Evolutionary conservation across 2,113 vertebrate genomes (phyloP).

Genomic region (Cochlearius cochlearius): DNA sequence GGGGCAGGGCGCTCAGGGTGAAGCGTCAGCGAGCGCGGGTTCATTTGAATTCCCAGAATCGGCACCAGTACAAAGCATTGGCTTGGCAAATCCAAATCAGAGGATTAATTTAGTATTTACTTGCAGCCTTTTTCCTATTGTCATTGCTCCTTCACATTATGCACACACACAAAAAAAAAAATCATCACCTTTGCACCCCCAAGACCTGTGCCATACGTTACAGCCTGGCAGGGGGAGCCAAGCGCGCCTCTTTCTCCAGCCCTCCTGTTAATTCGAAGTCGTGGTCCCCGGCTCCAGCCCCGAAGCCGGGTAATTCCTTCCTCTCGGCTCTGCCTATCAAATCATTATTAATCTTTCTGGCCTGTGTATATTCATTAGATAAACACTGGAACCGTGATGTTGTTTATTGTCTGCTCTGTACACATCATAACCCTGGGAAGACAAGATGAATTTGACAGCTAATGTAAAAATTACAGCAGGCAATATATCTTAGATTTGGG

Average conservation of each 20-base stretch:
- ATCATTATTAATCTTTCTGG: slow-evolving; percentile 62
- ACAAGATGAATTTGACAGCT: slow-evolving; percentile 95
- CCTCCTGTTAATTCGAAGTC: background rate
- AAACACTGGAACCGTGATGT: slow-evolving; percentile 52
- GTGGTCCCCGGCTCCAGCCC: background rate
- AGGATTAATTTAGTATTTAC: background rate
- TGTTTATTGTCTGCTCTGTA: slow-evolving; percentile 84
- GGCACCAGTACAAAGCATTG: background rate
- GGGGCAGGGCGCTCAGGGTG: background rate
- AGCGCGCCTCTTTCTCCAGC: background rate
- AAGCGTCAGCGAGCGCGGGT: accelerated
- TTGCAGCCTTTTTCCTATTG: background rate
- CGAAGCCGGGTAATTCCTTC: background rate
- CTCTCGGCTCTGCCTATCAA: slow-evolving; percentile 26
- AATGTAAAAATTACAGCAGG: slow-evolving; percentile 95
- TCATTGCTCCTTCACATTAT: background rate
- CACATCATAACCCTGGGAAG: slow-evolving; percentile 80
- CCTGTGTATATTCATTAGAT: slow-evolving; percentile 68
- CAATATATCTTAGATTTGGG: slow-evolving; percentile 90
- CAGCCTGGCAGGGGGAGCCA: background rate
- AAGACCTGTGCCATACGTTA: background rate
- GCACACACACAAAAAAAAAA: background rate
- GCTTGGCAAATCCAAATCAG: background rate
- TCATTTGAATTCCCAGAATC: background rate
- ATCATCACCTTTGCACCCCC: background rate